Percentiles rank a stretch among this genome's conserved stretches.
Conservation (phyloP, 1,140 invertebrate genomes). For the Brachionus paranguensis region DNA sequence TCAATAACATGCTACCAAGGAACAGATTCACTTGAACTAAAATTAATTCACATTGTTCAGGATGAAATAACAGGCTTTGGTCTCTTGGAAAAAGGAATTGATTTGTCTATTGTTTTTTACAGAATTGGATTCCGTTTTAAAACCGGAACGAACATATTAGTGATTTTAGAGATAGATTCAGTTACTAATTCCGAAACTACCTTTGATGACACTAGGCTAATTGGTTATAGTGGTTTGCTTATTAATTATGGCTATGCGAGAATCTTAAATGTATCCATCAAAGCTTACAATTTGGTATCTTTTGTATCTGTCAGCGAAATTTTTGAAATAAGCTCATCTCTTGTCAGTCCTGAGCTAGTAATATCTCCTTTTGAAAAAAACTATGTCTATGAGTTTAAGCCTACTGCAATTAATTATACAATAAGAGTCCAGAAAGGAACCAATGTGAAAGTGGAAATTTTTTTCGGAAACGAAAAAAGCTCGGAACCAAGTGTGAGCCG, state of each 20-base stretch:
- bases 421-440: background rate
- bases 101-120: background rate
- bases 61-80: background rate
- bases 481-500: background rate
- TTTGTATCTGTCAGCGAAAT: background rate
- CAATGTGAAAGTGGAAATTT: slow-evolving; percentile 2
- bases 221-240: background rate
- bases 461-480: background rate
- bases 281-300: background rate
- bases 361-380: background rate
- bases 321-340: slow-evolving; percentile 24
- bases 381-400: background rate
- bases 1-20: background rate
- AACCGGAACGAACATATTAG: background rate
- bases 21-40: background rate
- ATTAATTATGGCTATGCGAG: background rate
- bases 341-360: background rate
- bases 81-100: background rate
- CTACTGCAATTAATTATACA: background rate
- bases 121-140: background rate
- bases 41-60: background rate
- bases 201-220: background rate
- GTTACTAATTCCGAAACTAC: background rate
- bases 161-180: background rate
- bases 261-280: background rate